A percentile compares a stretch with the other conserved stretches of the same genome.
Conservation (phyloP, 2,888 invertebrate genomes). For the Rotaria macrura region DNA sequence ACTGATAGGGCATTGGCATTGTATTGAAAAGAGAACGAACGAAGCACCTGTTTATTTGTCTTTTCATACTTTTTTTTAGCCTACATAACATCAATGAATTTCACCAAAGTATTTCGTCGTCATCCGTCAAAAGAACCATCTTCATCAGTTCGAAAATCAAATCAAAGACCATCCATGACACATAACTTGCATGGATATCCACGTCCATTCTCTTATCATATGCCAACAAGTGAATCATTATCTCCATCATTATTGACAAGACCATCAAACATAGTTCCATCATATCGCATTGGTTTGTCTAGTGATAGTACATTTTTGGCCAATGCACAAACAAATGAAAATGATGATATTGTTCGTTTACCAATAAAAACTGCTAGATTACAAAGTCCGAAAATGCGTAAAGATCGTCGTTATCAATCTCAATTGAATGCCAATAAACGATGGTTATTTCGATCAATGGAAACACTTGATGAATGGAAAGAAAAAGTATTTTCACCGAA, state of each 20-base stretch:
- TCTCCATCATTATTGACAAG: neutral
- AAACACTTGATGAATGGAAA: constrained; percentile 7
- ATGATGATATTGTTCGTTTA: neutral
- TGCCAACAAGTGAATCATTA: neutral
- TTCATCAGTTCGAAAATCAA: neutral
- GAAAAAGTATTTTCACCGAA: neutral
- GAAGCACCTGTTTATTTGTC: neutral
- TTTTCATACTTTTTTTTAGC: neutral
- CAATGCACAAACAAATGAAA: neutral
- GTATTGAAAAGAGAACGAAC: neutral
- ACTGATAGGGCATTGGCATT: constrained; percentile 10
- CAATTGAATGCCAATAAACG: neutral
- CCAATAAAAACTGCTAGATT: neutral
- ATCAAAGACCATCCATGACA: neutral
- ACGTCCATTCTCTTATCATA: neutral
- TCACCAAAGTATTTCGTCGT: constrained; percentile 16
- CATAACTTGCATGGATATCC: neutral
- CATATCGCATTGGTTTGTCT: neutral
- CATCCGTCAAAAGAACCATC: neutral
- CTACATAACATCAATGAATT: neutral
- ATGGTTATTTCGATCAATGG: constrained; percentile 20
- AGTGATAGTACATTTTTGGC: neutral
- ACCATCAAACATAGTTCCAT: neutral
- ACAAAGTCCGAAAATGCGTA: neutral
- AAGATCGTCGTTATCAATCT: constrained; percentile 3